Percentiles rank a stretch among this genome's conserved stretches.
phyloP scores from a whole-genome alignment of 2,888 invertebrate species.

The Tuta absoluta region DNA sequence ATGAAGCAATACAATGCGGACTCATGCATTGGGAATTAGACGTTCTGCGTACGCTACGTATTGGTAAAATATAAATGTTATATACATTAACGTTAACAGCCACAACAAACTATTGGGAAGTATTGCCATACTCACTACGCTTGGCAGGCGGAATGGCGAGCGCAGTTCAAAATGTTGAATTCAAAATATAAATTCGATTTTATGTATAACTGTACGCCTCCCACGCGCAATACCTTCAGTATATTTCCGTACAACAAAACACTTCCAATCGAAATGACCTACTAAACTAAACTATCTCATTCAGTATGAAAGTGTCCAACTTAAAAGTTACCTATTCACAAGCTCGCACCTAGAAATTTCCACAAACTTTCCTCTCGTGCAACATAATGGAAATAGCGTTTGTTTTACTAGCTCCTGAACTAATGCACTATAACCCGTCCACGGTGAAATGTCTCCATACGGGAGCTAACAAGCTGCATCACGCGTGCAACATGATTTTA shows the following conservation, averaged over 20 bases:
- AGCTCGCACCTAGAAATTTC: slow-evolving; percentile 37
- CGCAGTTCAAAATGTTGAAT: too few relatives aligned
- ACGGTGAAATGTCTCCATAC: slow-evolving; percentile 30
- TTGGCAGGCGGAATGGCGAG: too few relatives aligned
- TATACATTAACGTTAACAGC: too few relatives aligned
- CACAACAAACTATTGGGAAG: too few relatives aligned
- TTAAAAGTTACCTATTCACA: slow-evolving; percentile 37
- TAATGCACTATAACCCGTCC: slow-evolving; percentile 38
- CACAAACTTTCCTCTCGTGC: slow-evolving; percentile 15
- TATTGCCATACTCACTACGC: too few relatives aligned
- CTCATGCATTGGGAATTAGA: too few relatives aligned
- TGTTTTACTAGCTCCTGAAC: slow-evolving; percentile 40
- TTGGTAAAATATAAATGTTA: too few relatives aligned
- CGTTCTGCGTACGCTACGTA: too few relatives aligned
- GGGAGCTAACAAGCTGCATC: slow-evolving; percentile 38
- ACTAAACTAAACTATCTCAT: background rate
- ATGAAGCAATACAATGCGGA: too few relatives aligned
- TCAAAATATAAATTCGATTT: too few relatives aligned
- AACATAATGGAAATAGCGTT: slow-evolving; percentile 40
- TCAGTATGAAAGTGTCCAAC: slow-evolving; percentile 9
- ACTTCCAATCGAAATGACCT: background rate
- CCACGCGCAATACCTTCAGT: too few relatives aligned
- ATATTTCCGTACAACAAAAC: slow-evolving; percentile 20
- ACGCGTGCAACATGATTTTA: slow-evolving; percentile 37
- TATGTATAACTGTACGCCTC: too few relatives aligned